These are phyloP conservation scores for Mormyrus lacerda DNA, from an alignment of 2,113 vertebrate species.

Conservation along the genomic window DNA sequence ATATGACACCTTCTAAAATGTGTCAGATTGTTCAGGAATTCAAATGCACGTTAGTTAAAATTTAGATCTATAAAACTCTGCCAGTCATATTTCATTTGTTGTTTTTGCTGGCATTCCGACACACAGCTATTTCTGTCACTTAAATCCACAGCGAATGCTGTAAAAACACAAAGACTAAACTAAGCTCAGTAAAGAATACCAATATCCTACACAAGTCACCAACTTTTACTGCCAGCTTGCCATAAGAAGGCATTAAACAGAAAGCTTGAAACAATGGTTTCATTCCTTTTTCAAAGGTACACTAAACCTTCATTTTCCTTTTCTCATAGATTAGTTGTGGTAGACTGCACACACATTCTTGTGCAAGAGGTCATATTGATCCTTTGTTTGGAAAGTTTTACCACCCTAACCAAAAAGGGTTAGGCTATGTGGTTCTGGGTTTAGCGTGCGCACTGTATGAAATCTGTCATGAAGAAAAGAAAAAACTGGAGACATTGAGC, in stretches of 20 bases:
- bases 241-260: background rate
- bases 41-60: background rate
- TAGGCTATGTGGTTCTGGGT: background rate
- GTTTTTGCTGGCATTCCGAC: conserved; percentile 7
- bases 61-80: background rate
- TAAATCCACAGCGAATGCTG: background rate
- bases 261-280: background rate
- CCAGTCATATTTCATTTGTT: background rate
- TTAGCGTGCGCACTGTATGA: background rate
- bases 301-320: background rate
- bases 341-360: background rate
- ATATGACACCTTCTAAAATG: background rate
- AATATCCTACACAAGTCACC: background rate
- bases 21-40: background rate
- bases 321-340: conserved; percentile 4
- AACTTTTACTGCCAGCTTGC: background rate
- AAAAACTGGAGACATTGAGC: background rate
- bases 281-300: background rate
- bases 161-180: background rate
- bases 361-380: background rate
- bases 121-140: background rate
- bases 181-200: background rate
- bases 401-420: background rate
- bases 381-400: background rate
- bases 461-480: background rate